A percentile compares a stretch with the other conserved stretches of the same genome.
Conservation (phyloP, 2,888 invertebrate genomes). For the Limnephilus auricula region DNA sequence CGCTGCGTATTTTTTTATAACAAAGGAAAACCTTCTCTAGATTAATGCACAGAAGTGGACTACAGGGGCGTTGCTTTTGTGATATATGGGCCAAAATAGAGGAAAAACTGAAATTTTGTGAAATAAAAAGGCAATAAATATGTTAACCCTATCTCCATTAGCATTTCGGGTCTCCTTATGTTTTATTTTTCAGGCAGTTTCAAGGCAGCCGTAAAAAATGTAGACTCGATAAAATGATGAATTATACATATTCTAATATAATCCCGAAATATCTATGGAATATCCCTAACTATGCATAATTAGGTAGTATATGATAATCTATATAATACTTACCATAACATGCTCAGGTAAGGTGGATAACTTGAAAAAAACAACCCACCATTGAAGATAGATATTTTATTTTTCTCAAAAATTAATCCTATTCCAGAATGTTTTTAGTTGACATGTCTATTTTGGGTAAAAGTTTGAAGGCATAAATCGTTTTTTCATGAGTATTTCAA, state of each 20-base stretch:
- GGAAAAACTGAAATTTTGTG: slow-evolving; percentile 21
- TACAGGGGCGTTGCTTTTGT: slow-evolving; percentile 25
- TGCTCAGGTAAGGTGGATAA: too few relatives aligned
- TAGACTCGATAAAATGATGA: background rate
- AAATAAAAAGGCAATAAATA: slow-evolving; percentile 30
- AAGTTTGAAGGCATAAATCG: too few relatives aligned
- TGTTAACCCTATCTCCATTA: slow-evolving; percentile 29
- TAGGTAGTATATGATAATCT: background rate
- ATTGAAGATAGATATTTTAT: too few relatives aligned
- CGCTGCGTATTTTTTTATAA: background rate
- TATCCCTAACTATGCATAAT: background rate
- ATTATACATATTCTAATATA: background rate
- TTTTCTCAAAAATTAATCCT: too few relatives aligned
- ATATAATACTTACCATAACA: too few relatives aligned
- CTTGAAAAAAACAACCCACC: too few relatives aligned
- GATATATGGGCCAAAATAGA: slow-evolving; percentile 3
- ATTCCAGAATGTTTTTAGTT: too few relatives aligned
- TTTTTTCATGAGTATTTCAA: too few relatives aligned
- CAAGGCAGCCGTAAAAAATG: background rate
- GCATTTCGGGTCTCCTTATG: slow-evolving; percentile 2
- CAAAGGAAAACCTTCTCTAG: background rate
- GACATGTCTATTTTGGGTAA: too few relatives aligned
- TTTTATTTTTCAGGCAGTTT: slow-evolving; percentile 9
- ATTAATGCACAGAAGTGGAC: slow-evolving; percentile 44
- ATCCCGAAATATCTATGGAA: background rate